These are phyloP conservation scores for Anoncus sp. DNA, from an alignment of 2,888 invertebrate species.

Conservation along the genomic window DNA sequence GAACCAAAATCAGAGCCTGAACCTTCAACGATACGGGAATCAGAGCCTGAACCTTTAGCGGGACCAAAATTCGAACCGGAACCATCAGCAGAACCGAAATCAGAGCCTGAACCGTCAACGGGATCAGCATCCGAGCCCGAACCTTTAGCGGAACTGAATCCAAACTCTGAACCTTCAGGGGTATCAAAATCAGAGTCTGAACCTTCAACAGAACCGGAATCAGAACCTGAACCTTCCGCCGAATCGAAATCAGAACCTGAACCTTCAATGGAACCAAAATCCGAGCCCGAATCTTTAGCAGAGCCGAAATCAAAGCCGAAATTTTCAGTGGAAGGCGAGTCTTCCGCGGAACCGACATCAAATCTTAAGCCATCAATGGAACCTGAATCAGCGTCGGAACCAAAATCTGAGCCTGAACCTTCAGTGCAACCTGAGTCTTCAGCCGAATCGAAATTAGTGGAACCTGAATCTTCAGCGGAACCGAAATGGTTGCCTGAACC, in stretches of 20 bases:
- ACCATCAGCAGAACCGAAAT: constrained; percentile 64
- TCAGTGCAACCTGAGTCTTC: constrained; percentile 59
- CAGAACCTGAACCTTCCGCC: constrained; percentile 45
- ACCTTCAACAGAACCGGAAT: constrained; percentile 61
- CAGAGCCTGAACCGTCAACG: constrained; percentile 51
- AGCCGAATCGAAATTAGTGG: constrained; percentile 26
- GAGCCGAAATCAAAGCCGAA: constrained; percentile 49
- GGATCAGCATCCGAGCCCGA: constrained; percentile 47
- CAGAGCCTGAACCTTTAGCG: constrained; percentile 66
- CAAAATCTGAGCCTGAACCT: constrained; percentile 53
- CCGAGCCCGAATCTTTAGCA: constrained; percentile 52
- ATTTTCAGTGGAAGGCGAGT: constrained; percentile 63
- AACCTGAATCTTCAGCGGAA: constrained; percentile 61
- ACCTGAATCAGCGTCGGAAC: constrained; percentile 40
- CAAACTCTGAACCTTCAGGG: constrained; percentile 43
- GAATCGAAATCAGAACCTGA: constrained; percentile 63
- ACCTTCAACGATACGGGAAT: constrained; percentile 65
- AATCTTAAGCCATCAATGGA: constrained; percentile 69
- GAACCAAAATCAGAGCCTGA: constrained; percentile 67
- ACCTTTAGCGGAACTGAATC: constrained; percentile 52
- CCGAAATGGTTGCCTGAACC: constrained; percentile 64
- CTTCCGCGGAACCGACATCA: constrained; percentile 56
- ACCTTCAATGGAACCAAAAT: constrained; percentile 34
- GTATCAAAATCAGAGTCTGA: constrained; percentile 72
- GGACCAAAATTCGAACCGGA: constrained; percentile 67